Base-by-base conservation (phyloP, 1,140 invertebrate genomes). In the Bombyx mandarina region DNA sequence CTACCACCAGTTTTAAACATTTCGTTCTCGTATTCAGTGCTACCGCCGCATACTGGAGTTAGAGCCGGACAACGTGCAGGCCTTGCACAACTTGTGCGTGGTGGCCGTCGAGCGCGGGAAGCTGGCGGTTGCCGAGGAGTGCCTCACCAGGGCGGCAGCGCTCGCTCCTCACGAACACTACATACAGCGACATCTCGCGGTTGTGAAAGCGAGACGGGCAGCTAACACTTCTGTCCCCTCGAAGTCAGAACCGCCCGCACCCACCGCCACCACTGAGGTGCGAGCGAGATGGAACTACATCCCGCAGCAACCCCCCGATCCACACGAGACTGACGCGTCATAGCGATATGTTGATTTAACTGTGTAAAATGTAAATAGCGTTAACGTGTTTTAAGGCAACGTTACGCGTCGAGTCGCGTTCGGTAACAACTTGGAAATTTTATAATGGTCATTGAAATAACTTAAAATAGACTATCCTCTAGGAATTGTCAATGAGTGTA, bases 11-110 rank as follows among this genome's bases (percentile, higher is more conserved):
- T 18, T n/a, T n/a, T n/a, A n/a, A n/a, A n/a, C n/a, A 6, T 43
- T 53, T 42, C 6, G 8, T 43, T 26, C 18, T 58, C 42, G 18
- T 12, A n/a, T 73, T 51, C 90, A 97, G 93, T 98, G 97, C 79
- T 99, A 98, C 86, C 91, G 93, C 51, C 91, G 93, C 61, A 98
- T 99, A 66, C 79, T 99, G 1, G 91, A 93, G 66, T 77, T 96
- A 47, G 97, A 99, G 63, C 94, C 97, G 0, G 92, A 93, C 56
- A 98, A 99, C 79, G 94, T 98, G 54, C 97, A 99, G 88, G 98
- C 96, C 4, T 87, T 97, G 43, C 98, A 99, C 85, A 99, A 99
- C 82, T 88, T 99, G 5, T 99, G 98, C 88, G 97, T 99, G 0
- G 97, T 99, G 0, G 94, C 95, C 69, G 97, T 99, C 9, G 97